Conservation (phyloP, 2,113 vertebrate genomes). For the Clarias magur region DNA sequence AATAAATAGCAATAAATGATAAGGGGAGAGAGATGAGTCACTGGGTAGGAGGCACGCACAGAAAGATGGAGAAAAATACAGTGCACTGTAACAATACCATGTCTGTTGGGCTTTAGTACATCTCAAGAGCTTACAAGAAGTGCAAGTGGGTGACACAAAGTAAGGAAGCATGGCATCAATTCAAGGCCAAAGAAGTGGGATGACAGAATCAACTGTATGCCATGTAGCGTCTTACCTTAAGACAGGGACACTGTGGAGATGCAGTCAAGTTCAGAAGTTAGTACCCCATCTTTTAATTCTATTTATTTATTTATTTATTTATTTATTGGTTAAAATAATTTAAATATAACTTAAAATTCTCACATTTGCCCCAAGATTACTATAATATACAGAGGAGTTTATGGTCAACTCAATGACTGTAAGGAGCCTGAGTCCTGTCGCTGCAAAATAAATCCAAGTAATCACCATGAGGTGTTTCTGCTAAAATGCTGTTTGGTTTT, state of each 20-base stretch:
- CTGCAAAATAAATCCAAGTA: too few relatives aligned
- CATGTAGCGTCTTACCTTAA: constrained; percentile 17
- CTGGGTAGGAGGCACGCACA: not conserved
- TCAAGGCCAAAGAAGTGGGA: constrained; percentile 29
- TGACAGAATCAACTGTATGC: constrained; percentile 39
- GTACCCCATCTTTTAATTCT: too few relatives aligned
- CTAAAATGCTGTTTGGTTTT: too few relatives aligned
- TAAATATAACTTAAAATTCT: too few relatives aligned
- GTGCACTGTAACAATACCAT: not conserved
- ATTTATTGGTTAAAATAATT: too few relatives aligned
- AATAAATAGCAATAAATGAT: constrained; percentile 35
- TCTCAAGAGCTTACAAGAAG: constrained; percentile 12
- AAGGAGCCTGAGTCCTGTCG: too few relatives aligned
- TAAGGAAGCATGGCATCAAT: constrained; percentile 19
- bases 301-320: too few relatives aligned
- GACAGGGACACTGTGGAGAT: not conserved
- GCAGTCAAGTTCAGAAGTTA: too few relatives aligned
- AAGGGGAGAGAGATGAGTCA: constrained; percentile 9
- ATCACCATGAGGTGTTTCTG: too few relatives aligned
- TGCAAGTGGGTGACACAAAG: constrained; percentile 20
- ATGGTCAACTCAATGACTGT: too few relatives aligned
- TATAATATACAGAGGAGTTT: too few relatives aligned
- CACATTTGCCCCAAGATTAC: too few relatives aligned
- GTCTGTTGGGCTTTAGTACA: constrained; percentile 30
- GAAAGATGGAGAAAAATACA: constrained; percentile 26